Percentiles rank a stretch among this genome's conserved stretches.
These are phyloP conservation scores for Elysia crispata DNA, from an alignment of 2,888 invertebrate genomes.

Conservation along the genomic window DNA sequence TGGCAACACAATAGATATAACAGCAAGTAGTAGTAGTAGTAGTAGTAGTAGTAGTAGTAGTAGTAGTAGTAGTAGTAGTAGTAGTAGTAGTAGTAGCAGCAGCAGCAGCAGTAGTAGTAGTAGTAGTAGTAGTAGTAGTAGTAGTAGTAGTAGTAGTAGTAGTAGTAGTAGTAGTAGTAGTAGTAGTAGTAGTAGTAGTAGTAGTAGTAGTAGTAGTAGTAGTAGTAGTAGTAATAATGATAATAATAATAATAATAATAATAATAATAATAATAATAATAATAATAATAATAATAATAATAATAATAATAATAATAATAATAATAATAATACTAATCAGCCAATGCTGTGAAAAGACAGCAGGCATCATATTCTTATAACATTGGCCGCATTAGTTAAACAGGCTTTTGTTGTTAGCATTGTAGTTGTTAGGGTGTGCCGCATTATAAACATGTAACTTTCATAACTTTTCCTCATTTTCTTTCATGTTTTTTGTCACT, in stretches of 20 bases:
- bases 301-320: too few relatives aligned
- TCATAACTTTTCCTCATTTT: too few relatives aligned
- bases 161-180: slow-evolving; percentile 26
- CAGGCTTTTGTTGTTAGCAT: too few relatives aligned
- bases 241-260: slow-evolving; percentile 24
- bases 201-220: slow-evolving; percentile 16
- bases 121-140: slow-evolving; percentile 34
- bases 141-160: slow-evolving; percentile 34
- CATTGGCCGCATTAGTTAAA: too few relatives aligned
- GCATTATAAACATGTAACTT: too few relatives aligned
- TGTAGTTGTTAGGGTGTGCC: too few relatives aligned
- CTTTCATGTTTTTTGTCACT: too few relatives aligned
- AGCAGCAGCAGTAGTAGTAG: slow-evolving; percentile 20
- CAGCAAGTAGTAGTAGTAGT: neutral
- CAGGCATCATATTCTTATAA: too few relatives aligned
- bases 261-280: too few relatives aligned
- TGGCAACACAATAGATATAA: slow-evolving; percentile 43
- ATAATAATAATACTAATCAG: too few relatives aligned
- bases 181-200: neutral
- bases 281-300: too few relatives aligned
- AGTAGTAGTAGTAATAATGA: slow-evolving; percentile 28
- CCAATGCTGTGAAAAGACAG: too few relatives aligned
- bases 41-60: slow-evolving; percentile 27
- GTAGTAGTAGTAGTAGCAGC: slow-evolving; percentile 21
- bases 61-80: slow-evolving; percentile 34